These are phyloP conservation scores for Deilephila elpenor DNA, from an alignment of 2,888 invertebrate species.

Conservation along the genomic window DNA sequence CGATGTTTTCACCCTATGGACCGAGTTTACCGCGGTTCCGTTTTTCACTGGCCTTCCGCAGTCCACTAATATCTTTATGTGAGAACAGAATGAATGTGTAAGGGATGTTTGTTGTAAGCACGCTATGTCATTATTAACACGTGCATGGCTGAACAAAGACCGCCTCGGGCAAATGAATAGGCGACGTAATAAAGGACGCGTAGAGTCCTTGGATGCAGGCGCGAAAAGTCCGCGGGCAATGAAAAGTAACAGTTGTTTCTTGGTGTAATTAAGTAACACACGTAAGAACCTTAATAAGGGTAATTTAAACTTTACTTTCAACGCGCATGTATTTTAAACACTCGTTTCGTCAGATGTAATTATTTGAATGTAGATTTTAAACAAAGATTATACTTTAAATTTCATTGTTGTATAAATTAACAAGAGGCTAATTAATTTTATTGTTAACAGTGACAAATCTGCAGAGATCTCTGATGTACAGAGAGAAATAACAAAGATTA, in stretches of 20 bases:
- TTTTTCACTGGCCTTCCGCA: not conserved
- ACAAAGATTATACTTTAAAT: too few species aligned
- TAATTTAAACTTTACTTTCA: not conserved
- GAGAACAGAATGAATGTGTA: too few species aligned
- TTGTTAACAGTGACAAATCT: too few species aligned
- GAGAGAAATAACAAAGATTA: too few species aligned
- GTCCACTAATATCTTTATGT: not conserved
- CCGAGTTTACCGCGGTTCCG: not conserved
- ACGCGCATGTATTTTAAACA: too few species aligned
- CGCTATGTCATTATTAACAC: not conserved
- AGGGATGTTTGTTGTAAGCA: not conserved
- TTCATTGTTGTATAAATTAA: too few species aligned
- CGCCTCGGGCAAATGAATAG: not conserved
- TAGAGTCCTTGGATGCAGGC: not conserved
- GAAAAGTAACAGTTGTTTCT: not conserved
- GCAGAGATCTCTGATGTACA: too few species aligned
- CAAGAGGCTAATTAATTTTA: too few species aligned
- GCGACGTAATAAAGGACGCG: not conserved
- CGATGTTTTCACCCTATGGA: conserved; percentile 3
- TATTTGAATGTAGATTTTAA: too few species aligned
- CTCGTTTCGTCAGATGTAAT: too few species aligned
- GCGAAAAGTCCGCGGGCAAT: conserved; percentile 3
- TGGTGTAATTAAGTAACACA: not conserved
- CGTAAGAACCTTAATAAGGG: not conserved
- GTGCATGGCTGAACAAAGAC: not conserved